phyloP scores from a whole-genome alignment of 2,113 vertebrate species.

The Chaetops frenatus region DNA sequence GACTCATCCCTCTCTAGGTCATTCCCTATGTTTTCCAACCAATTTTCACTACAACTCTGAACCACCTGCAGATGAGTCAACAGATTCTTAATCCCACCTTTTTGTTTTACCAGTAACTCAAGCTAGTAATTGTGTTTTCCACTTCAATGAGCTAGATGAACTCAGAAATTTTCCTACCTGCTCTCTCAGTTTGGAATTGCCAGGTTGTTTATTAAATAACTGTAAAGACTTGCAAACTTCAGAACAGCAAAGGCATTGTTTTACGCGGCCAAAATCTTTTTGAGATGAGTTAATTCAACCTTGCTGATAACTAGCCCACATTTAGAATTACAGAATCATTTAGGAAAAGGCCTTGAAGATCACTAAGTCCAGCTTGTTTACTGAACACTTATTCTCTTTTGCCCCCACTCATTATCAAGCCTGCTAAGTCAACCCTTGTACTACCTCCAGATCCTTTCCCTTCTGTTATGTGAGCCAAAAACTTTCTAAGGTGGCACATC shows the following conservation, averaged over 20 bases:
- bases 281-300: background rate
- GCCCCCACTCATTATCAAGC: background rate
- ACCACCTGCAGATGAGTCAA: background rate
- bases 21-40: background rate
- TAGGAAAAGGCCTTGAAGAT: background rate
- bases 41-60: background rate
- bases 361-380: background rate
- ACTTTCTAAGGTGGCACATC: background rate
- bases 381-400: background rate
- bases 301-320: background rate
- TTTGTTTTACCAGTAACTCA: background rate
- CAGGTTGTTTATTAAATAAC: background rate
- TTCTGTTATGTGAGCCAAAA: background rate
- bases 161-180: background rate
- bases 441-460: background rate
- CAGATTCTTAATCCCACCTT: background rate
- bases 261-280: background rate
- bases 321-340: fast-evolving
- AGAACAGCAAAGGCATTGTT: background rate
- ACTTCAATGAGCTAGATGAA: background rate
- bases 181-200: background rate
- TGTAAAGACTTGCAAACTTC: background rate
- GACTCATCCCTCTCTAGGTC: background rate
- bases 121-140: background rate
- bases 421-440: background rate